Evolutionary conservation across 1,140 invertebrate species (phyloP).

Genomic region (Akabosia matsudoensis): DNA sequence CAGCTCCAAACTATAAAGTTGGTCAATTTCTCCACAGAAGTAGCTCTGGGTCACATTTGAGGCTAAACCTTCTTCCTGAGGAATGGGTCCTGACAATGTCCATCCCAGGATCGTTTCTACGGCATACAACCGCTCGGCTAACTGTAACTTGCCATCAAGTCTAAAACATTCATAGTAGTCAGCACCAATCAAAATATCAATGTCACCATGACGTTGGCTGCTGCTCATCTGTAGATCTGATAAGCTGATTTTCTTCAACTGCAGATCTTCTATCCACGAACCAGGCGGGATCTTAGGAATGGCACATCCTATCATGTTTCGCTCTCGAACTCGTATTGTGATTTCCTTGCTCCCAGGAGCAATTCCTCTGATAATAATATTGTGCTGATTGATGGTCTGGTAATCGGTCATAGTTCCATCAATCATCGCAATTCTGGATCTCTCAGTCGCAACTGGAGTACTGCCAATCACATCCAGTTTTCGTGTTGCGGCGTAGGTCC

Average conservation of each 20-base stretch:
- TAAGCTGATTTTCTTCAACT: neutral
- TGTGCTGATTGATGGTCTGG: no score
- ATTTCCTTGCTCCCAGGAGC: neutral
- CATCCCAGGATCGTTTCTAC: conserved; percentile 48
- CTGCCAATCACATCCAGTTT: no score
- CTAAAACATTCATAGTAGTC: conserved; percentile 9
- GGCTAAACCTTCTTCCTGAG: neutral
- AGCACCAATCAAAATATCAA: neutral
- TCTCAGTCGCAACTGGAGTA: no score
- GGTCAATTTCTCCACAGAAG: neutral
- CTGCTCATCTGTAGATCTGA: neutral
- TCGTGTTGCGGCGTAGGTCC: no score
- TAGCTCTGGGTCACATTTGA: neutral
- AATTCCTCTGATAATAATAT: neutral
- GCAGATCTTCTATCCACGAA: neutral
- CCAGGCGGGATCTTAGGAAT: neutral
- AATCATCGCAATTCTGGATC: no score
- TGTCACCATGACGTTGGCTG: neutral
- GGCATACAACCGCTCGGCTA: conserved; percentile 32
- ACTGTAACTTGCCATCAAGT: neutral
- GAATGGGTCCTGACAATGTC: conserved; percentile 46
- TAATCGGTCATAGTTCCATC: no score
- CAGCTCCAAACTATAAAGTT: neutral
- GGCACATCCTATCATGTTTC: neutral
- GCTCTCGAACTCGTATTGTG: neutral